Evolutionary conservation across 2,888 invertebrate species (phyloP).

Genomic region (Teleogryllus oceanicus): DNA sequence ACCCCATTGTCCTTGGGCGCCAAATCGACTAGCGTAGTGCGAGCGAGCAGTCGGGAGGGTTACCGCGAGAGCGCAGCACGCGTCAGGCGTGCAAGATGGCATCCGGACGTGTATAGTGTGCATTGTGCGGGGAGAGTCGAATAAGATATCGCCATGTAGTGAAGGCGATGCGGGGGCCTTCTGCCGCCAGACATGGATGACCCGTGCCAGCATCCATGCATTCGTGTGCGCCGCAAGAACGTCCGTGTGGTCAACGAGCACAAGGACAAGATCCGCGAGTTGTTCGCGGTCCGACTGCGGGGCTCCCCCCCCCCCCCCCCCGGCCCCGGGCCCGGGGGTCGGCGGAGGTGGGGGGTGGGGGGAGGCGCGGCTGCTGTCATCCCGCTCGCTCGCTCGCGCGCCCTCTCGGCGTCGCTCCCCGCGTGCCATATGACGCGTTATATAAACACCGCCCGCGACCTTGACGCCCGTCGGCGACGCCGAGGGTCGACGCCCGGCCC

Average conservation of each 20-base stretch:
- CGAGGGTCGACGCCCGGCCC: background rate
- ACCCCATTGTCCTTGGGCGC: no score
- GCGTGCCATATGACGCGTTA: slow-evolving; percentile 18
- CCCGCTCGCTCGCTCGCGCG: background rate
- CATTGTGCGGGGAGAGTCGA: background rate
- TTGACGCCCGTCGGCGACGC: background rate
- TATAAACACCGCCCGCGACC: background rate
- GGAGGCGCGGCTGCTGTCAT: background rate
- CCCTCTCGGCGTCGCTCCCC: background rate
- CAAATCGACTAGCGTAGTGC: background rate
- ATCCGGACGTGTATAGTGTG: background rate
- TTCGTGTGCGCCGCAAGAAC: background rate
- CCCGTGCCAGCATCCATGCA: background rate
- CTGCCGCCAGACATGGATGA: background rate
- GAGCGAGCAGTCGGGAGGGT: background rate
- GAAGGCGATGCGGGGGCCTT: background rate
- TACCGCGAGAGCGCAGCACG: background rate
- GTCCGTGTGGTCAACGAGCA: background rate
- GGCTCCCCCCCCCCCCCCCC: no score
- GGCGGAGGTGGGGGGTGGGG: background rate
- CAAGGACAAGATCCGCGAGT: slow-evolving; percentile 4
- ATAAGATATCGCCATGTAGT: background rate
- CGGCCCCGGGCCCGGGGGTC: no score
- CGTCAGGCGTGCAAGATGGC: background rate
- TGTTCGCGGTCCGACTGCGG: background rate